phyloP scores from a whole-genome alignment of 2,113 vertebrate species.

The Leucosticte australis region DNA sequence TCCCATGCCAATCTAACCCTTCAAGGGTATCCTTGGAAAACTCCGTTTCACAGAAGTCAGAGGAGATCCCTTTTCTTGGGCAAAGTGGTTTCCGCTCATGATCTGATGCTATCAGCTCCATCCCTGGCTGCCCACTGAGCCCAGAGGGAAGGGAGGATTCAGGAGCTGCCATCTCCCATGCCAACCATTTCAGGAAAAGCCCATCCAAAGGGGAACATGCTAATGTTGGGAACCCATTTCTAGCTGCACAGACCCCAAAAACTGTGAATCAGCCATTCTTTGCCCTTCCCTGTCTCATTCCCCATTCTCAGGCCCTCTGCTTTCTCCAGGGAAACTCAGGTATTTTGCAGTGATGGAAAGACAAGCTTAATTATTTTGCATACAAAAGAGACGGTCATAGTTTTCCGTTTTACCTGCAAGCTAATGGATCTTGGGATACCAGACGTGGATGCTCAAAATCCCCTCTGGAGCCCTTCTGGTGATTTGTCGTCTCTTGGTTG shows the following conservation, averaged over 20 bases:
- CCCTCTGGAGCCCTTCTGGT: slow-evolving; percentile 41
- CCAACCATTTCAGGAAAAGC: fast-evolving
- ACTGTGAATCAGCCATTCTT: neutral
- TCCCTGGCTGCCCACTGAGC: neutral
- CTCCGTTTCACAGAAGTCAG: neutral
- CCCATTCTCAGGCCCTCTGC: neutral
- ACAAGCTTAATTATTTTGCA: slow-evolving; percentile 30
- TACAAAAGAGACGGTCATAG: neutral
- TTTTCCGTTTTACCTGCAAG: slow-evolving; percentile 52
- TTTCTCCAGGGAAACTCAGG: slow-evolving; percentile 54
- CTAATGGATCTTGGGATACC: slow-evolving; percentile 56
- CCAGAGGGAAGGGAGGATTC: neutral
- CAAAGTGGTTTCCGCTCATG: neutral
- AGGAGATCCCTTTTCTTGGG: neutral
- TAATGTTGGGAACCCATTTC: neutral
- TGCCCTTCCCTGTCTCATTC: neutral
- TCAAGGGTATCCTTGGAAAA: neutral
- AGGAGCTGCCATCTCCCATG: neutral
- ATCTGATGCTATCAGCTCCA: neutral
- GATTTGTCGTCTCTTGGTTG: slow-evolving; percentile 37
- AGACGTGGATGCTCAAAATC: slow-evolving; percentile 53
- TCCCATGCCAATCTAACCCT: neutral
- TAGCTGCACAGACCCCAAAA: neutral
- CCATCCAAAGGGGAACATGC: neutral
- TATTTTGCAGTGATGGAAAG: slow-evolving; percentile 37